A percentile compares a stretch with the other conserved stretches of the same genome.
Evolutionary conservation across 2,888 invertebrate species (phyloP).

Genomic region (Cryptocephalus moraei): DNA sequence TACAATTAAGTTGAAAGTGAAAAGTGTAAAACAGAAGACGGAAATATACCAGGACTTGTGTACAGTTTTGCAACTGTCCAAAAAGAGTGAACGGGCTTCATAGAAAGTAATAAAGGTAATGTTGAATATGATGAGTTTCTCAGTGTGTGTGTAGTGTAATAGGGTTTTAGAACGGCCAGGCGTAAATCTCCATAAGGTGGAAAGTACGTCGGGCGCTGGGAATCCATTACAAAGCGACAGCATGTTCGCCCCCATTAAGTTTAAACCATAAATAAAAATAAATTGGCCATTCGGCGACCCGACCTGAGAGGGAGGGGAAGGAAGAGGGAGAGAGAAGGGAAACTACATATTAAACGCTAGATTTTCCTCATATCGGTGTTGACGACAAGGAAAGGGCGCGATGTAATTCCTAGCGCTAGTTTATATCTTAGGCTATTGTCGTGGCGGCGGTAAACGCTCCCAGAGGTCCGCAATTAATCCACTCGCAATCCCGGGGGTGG

Average conservation of each 20-base stretch:
- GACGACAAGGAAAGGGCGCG: constrained; percentile 26
- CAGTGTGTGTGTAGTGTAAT: too few species aligned
- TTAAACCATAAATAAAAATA: constrained; percentile 8
- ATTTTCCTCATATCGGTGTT: constrained; percentile 32
- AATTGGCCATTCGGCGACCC: constrained; percentile 3
- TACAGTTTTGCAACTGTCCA: too few species aligned
- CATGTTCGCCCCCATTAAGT: constrained; percentile 3
- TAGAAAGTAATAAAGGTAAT: too few species aligned
- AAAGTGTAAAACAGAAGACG: too few species aligned
- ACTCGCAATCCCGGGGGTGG: constrained; percentile 28
- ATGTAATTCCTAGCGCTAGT: constrained; percentile 31
- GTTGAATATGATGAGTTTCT: too few species aligned
- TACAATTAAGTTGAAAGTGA: too few species aligned
- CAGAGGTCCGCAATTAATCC: constrained; percentile 36
- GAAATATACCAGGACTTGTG: too few species aligned
- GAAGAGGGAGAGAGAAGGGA: constrained; percentile 4
- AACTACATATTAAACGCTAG: constrained; percentile 13
- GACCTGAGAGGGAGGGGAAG: not conserved
- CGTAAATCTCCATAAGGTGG: too few species aligned
- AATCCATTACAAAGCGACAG: constrained; percentile 2
- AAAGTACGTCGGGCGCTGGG: too few species aligned
- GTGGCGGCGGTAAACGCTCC: constrained; percentile 31
- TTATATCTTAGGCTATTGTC: constrained; percentile 33
- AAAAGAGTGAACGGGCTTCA: too few species aligned
- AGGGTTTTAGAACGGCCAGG: too few species aligned